These are phyloP conservation scores for Anguilla marmorata DNA, from an alignment of 2,797 vertebrate species.

Conservation along the genomic window DNA sequence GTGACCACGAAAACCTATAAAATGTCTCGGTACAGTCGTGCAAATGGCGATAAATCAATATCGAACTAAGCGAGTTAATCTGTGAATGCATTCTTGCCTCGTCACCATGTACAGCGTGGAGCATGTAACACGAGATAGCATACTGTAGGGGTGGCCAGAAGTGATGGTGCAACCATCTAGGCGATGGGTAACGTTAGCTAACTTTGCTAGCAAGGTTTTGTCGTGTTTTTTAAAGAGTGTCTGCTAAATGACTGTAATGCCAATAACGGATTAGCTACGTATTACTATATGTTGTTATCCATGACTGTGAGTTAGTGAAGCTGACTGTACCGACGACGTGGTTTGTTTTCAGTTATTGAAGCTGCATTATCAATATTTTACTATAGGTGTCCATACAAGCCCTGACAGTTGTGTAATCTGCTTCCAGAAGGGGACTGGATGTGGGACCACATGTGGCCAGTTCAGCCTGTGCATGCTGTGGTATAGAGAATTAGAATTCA, in stretches of 20 bases:
- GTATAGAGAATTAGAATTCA: neutral
- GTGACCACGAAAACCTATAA: too few relatives aligned
- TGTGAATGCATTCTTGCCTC: neutral
- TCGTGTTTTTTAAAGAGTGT: neutral
- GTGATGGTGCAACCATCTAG: neutral
- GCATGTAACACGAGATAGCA: slow-evolving; percentile 1
- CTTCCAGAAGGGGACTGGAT: neutral
- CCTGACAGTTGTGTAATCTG: neutral
- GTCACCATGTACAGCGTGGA: neutral
- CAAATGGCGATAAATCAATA: neutral
- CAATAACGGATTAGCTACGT: too few relatives aligned
- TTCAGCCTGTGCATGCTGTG: neutral
- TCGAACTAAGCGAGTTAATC: neutral
- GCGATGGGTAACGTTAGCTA: neutral
- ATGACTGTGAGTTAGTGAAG: neutral
- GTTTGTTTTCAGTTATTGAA: neutral
- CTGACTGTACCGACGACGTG: neutral
- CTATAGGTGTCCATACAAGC: neutral
- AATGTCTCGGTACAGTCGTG: neutral
- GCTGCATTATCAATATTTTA: neutral
- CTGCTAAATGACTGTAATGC: neutral
- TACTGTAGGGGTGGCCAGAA: neutral
- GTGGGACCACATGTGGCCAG: neutral
- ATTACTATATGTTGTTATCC: neutral
- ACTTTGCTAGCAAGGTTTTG: neutral